phyloP scores from a whole-genome alignment of 2,888 invertebrate species.

The Gortyna flavago region DNA sequence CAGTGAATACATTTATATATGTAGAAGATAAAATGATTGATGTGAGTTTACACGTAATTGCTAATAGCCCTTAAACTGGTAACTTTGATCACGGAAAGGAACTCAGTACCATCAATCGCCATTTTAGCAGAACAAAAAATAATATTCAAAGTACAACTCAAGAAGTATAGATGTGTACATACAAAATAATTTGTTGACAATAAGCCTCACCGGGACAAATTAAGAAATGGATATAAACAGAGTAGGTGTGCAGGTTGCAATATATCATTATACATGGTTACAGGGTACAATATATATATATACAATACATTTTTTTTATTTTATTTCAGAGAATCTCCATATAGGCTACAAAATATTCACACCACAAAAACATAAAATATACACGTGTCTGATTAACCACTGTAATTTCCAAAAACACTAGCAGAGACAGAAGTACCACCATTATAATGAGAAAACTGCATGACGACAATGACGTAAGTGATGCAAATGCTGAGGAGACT shows the following conservation, averaged over 20 bases:
- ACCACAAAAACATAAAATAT: not conserved
- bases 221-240: not conserved
- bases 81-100: not conserved
- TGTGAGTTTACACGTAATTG: too few relatives aligned
- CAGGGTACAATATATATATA: not conserved
- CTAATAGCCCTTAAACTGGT: too few relatives aligned
- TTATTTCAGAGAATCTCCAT: too few relatives aligned
- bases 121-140: not conserved
- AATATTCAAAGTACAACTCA: not conserved
- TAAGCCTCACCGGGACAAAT: not conserved
- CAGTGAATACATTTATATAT: too few relatives aligned
- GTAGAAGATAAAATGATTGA: too few relatives aligned
- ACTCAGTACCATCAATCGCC: too few relatives aligned
- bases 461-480: slow-evolving; percentile 51
- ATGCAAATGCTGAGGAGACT: slow-evolving; percentile 32
- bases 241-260: not conserved
- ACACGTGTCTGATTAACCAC: not conserved
- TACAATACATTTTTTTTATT: too few relatives aligned
- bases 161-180: not conserved
- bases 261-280: not conserved
- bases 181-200: too few relatives aligned
- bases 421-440: too few relatives aligned
- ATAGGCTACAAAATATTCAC: too few relatives aligned
- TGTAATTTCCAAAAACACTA: not conserved
- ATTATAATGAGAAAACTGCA: slow-evolving; percentile 32